A percentile compares a stretch with the other conserved stretches of the same genome.
Conservation (phyloP, 2,888 invertebrate genomes). For the Eupeodes luniger region DNA sequence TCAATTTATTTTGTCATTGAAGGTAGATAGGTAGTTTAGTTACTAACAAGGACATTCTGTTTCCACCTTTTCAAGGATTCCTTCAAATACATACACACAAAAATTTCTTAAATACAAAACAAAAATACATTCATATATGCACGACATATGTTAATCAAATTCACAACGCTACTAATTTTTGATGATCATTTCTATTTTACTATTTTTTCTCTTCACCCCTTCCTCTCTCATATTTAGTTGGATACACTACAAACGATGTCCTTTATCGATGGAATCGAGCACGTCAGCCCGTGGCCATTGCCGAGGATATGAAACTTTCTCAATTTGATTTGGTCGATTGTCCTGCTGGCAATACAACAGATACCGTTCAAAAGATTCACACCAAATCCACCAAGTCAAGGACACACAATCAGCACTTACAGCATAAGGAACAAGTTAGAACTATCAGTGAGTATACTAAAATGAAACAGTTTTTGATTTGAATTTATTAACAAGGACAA, state of each 20-base stretch:
- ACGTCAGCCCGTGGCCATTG: conserved; percentile 89
- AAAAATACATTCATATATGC: conserved; percentile 1
- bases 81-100: conserved; percentile 25
- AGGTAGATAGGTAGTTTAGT: too few species aligned
- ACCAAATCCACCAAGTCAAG: conserved; percentile 77
- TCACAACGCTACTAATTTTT: conserved; percentile 11
- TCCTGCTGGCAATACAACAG: conserved; percentile 89
- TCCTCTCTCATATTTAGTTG: conserved; percentile 85
- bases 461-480: conserved; percentile 29
- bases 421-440: conserved; percentile 66
- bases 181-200: conserved; percentile 58
- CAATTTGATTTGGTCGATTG: conserved; percentile 93
- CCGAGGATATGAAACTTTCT: conserved; percentile 92
- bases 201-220: conserved; percentile 40
- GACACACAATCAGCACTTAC: conserved; percentile 54
- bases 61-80: conserved; percentile 28
- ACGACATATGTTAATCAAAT: conserved; percentile 24
- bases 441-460: conserved; percentile 56
- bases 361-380: conserved; percentile 83
- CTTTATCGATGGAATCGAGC: conserved; percentile 90
- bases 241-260: conserved; percentile 90
- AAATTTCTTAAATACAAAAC: background rate
- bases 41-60: conserved; percentile 41
- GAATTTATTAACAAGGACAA: conserved; percentile 28
- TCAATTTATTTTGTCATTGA: conserved; percentile 50